Percentiles rank a stretch among this genome's conserved stretches.
phyloP scores from a whole-genome alignment of 2,888 invertebrate species.

The Chrysotoxum bicinctum region DNA sequence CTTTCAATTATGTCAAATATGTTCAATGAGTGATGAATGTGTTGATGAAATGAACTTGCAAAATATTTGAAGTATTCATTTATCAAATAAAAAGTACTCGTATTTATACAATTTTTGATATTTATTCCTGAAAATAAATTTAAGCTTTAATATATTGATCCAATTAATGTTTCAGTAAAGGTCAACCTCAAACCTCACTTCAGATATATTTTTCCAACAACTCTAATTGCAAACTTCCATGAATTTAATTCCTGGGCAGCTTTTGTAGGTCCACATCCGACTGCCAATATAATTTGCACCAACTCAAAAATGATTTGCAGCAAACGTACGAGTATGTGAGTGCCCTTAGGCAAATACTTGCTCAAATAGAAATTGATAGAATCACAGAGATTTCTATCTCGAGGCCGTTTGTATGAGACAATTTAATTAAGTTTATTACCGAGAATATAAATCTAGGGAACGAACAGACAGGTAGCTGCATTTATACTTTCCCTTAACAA shows the following conservation, averaged over 20 bases:
- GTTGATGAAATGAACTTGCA: neutral
- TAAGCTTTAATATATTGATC: neutral
- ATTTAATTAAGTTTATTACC: neutral
- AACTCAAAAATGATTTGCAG: neutral
- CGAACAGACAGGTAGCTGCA: neutral
- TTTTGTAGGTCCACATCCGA: neutral
- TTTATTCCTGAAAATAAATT: neutral
- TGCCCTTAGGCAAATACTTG: neutral
- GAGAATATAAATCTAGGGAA: neutral
- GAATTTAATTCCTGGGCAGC: neutral
- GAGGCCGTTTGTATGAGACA: neutral
- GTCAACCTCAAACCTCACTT: neutral
- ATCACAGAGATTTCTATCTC: neutral
- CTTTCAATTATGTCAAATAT: slow-evolving; percentile 59
- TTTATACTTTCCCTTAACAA: neutral
- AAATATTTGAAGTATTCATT: neutral
- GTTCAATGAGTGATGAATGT: slow-evolving; percentile 24
- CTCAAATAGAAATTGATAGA: neutral
- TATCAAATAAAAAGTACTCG: neutral
- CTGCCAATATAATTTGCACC: neutral
- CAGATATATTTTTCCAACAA: neutral
- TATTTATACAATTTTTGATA: neutral
- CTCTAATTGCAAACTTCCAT: neutral
- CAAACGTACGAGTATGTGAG: neutral
- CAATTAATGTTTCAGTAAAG: neutral